Evolutionary conservation across 2,797 vertebrate species (phyloP).

Genomic region (Cirrhinus molitorella): DNA sequence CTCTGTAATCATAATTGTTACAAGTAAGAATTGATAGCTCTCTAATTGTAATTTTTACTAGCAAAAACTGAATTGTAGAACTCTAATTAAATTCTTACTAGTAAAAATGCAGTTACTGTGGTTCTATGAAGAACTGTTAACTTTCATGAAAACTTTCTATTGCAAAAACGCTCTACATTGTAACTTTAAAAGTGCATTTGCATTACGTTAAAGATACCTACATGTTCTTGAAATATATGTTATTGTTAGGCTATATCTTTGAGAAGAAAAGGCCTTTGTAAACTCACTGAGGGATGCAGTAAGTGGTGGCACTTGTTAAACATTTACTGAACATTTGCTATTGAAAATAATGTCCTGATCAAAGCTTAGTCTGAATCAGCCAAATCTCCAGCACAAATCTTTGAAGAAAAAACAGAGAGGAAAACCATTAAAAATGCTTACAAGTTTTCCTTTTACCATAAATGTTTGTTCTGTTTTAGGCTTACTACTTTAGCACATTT

Average conservation of each 20-base stretch:
- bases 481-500: not conserved
- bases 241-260: not conserved
- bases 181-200: not conserved
- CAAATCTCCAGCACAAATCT: slow-evolving; percentile 55
- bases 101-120: too few relatives aligned
- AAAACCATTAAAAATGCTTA: not conserved
- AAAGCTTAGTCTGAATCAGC: slow-evolving; percentile 59
- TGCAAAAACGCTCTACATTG: not conserved
- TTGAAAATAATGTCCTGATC: slow-evolving; percentile 55
- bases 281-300: not conserved
- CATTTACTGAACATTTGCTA: not conserved
- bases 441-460: not conserved
- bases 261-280: not conserved
- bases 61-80: too few relatives aligned
- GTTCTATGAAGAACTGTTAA: not conserved
- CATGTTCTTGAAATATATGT: not conserved
- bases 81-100: too few relatives aligned
- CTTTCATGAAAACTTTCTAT: not conserved
- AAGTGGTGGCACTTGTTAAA: not conserved
- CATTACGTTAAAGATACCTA: not conserved
- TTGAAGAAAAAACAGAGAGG: slow-evolving; percentile 61
- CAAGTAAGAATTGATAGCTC: too few relatives aligned
- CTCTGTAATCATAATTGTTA: too few relatives aligned
- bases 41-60: too few relatives aligned
- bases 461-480: not conserved